Percentiles rank a stretch among this genome's conserved stretches.
These are phyloP conservation scores for Eilema sororculum DNA, from an alignment of 2,888 invertebrate species.

Conservation along the genomic window DNA sequence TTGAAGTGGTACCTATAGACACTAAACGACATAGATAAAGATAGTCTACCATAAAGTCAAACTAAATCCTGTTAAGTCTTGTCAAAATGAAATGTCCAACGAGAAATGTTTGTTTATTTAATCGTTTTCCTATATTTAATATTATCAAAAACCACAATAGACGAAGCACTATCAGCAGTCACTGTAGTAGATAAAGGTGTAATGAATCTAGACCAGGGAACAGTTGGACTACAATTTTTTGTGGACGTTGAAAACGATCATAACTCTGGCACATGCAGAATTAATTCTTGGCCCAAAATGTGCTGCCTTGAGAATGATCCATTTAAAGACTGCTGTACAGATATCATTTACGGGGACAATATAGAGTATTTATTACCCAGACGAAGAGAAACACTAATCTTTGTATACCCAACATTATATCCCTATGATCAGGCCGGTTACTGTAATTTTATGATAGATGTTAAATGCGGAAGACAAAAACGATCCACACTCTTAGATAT, in stretches of 20 bases:
- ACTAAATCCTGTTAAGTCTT: slow-evolving; percentile 14
- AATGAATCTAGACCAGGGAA: slow-evolving; percentile 62
- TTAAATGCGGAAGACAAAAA: slow-evolving; percentile 52
- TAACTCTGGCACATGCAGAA: slow-evolving; percentile 52
- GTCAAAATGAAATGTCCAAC: slow-evolving; percentile 44
- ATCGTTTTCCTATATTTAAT: slow-evolving; percentile 40
- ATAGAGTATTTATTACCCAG: slow-evolving; percentile 56
- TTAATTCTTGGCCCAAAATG: slow-evolving; percentile 57
- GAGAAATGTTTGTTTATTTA: slow-evolving; percentile 49
- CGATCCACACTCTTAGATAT: slow-evolving; percentile 46
- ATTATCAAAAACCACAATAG: slow-evolving; percentile 39
- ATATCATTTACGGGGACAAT: slow-evolving; percentile 56
- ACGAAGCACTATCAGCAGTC: slow-evolving; percentile 47
- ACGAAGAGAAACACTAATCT: slow-evolving; percentile 61
- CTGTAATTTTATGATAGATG: slow-evolving; percentile 63
- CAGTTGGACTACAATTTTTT: slow-evolving; percentile 72
- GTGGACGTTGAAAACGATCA: slow-evolving; percentile 69
- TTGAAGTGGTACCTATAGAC: too few relatives aligned
- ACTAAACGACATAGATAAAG: too few relatives aligned
- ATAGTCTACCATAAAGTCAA: neutral
- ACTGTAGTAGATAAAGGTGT: slow-evolving; percentile 71
- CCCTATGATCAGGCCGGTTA: slow-evolving; percentile 70
- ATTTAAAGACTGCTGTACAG: slow-evolving; percentile 59
- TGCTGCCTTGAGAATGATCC: slow-evolving; percentile 64
- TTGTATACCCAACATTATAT: slow-evolving; percentile 64